phyloP scores from a whole-genome alignment of 2,113 vertebrate species.

The Chaetorhynchus papuensis region DNA sequence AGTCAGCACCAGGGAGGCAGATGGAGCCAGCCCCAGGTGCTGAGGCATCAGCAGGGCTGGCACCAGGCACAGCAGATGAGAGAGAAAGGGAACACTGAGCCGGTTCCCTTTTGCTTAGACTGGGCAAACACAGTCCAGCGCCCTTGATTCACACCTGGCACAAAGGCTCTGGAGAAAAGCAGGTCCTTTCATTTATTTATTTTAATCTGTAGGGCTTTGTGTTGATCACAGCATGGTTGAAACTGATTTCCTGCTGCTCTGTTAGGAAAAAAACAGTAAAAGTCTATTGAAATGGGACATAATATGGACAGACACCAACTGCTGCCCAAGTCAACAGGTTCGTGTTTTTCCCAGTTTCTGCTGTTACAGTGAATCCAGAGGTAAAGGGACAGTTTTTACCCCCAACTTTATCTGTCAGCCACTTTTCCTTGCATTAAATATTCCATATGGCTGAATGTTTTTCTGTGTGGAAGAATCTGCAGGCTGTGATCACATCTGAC shows the following conservation, averaged over 20 bases:
- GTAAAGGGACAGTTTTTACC: background rate
- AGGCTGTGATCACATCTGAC: background rate
- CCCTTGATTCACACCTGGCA: background rate
- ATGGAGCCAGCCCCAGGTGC: slow-evolving; percentile 38
- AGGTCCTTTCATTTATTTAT: background rate
- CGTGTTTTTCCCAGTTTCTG: background rate
- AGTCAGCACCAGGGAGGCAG: slow-evolving; percentile 29
- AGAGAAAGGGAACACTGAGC: background rate
- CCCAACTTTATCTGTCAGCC: background rate
- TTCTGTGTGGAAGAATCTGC: background rate
- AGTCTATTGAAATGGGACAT: background rate
- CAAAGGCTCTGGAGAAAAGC: background rate
- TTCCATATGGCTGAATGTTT: background rate
- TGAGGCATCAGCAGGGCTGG: slow-evolving; percentile 31
- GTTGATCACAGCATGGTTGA: background rate
- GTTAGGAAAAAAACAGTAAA: background rate
- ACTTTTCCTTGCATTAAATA: background rate
- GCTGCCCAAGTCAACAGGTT: background rate
- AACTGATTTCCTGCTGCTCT: background rate
- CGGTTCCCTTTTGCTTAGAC: background rate
- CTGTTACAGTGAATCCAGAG: background rate
- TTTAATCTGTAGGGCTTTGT: background rate
- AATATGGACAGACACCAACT: background rate
- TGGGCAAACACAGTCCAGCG: background rate
- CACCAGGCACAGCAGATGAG: background rate